Conservation (phyloP, 92 coral and sea anemone genomes). For the Paramuricea clavata region DNA sequence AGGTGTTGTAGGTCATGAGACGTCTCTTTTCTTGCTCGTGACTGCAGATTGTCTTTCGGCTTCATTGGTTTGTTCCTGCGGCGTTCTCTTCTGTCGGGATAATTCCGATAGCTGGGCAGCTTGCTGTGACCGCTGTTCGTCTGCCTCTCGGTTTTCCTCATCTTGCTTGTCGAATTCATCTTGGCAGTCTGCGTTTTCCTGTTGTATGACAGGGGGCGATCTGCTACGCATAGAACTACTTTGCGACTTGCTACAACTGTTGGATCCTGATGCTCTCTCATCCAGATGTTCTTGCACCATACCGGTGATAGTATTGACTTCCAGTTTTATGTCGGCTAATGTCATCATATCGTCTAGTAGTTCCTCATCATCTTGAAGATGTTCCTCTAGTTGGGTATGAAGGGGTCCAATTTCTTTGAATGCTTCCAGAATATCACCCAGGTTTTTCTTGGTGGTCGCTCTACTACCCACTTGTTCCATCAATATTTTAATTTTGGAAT, state of each 20-base stretch:
- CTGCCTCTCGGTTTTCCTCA: not conserved
- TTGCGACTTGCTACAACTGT: not conserved
- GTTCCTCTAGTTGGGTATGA: slow-evolving; percentile 23
- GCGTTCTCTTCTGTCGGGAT: not conserved
- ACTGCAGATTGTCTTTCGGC: not conserved
- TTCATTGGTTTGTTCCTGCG: not conserved
- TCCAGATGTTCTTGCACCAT: not conserved
- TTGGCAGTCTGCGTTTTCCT: not conserved
- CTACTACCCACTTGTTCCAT: too few species aligned
- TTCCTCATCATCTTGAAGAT: not conserved
- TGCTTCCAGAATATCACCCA: not conserved
- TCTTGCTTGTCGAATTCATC: not conserved
- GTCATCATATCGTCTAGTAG: not conserved
- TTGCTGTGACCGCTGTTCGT: not conserved
- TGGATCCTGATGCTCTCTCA: not conserved
- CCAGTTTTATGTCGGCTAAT: too few species aligned
- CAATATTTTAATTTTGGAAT: too few species aligned
- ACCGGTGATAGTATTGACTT: not conserved
- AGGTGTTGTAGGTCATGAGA: not conserved
- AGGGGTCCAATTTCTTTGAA: not conserved
- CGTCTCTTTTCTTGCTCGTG: not conserved
- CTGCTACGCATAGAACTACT: not conserved
- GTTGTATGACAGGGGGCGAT: not conserved
- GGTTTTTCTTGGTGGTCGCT: too few species aligned
- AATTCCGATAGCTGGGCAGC: not conserved